Evolutionary conservation across 1,140 invertebrate species (phyloP).

Genomic region (Microplitis mediator): DNA sequence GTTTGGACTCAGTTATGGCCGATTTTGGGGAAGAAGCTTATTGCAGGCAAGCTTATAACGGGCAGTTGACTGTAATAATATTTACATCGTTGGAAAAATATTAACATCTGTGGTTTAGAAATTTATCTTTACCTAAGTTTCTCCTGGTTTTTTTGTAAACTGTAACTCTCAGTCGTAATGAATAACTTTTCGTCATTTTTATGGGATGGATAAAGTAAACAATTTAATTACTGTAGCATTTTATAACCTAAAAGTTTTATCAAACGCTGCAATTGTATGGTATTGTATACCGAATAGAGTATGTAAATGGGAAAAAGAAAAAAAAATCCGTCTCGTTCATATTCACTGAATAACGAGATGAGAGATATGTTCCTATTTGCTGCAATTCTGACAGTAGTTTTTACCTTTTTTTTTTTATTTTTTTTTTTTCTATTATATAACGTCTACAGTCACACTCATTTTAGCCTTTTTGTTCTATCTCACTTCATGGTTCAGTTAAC

Average conservation of each 20-base stretch:
- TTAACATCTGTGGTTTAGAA: too few relatives aligned
- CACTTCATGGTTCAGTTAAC: slow-evolving; percentile 18
- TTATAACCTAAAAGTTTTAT: background rate
- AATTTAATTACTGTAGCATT: background rate
- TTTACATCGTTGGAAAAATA: too few relatives aligned
- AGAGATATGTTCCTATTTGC: slow-evolving; percentile 8
- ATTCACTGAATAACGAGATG: slow-evolving; percentile 13
- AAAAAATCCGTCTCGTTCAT: background rate
- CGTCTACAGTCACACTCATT: background rate
- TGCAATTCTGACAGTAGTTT: slow-evolving; percentile 13
- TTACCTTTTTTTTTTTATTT: slow-evolving; percentile 1
- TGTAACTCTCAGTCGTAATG: too few relatives aligned
- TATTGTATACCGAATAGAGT: background rate
- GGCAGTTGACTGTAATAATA: too few relatives aligned
- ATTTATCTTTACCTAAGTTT: too few relatives aligned
- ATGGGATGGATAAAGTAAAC: background rate
- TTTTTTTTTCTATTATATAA: background rate
- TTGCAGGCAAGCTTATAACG: too few relatives aligned
- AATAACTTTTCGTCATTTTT: too few relatives aligned
- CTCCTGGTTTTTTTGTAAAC: too few relatives aligned
- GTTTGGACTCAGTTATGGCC: too few relatives aligned
- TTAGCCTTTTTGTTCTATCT: slow-evolving; percentile 11
- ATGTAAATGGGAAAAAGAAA: background rate
- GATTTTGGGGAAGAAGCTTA: too few relatives aligned
- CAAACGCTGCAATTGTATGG: background rate